These are phyloP conservation scores for Eptesicus fuscus DNA, from an alignment of 2,113 vertebrate species.

Conservation along the genomic window DNA sequence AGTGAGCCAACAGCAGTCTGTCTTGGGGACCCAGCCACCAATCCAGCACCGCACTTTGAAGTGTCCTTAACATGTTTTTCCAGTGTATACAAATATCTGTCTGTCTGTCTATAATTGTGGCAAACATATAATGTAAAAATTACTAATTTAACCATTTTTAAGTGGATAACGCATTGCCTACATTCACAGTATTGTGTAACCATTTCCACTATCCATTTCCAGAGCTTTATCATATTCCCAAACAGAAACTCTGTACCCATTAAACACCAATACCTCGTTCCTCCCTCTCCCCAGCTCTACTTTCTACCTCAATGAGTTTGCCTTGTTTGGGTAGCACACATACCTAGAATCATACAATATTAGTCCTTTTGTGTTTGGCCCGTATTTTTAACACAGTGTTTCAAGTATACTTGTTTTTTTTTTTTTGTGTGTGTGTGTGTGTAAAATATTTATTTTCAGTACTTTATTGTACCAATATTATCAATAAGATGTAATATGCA, in stretches of 20 bases:
- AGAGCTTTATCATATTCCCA: neutral
- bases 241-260: neutral
- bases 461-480: neutral
- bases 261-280: neutral
- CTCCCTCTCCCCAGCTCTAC: neutral
- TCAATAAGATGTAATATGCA: neutral
- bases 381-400: neutral
- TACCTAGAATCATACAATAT: neutral
- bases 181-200: neutral
- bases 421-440: neutral
- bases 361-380: neutral
- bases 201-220: neutral
- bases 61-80: neutral
- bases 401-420: neutral
- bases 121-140: neutral
- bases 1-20: neutral
- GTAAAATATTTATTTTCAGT: neutral
- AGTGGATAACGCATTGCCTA: neutral
- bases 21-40: neutral
- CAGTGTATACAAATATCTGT: neutral
- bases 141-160: neutral
- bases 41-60: neutral
- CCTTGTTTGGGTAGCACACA: neutral
- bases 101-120: neutral
- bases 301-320: neutral